Conservation (phyloP, 2,113 vertebrate genomes). For the Gasterosteus aculeatus region DNA sequence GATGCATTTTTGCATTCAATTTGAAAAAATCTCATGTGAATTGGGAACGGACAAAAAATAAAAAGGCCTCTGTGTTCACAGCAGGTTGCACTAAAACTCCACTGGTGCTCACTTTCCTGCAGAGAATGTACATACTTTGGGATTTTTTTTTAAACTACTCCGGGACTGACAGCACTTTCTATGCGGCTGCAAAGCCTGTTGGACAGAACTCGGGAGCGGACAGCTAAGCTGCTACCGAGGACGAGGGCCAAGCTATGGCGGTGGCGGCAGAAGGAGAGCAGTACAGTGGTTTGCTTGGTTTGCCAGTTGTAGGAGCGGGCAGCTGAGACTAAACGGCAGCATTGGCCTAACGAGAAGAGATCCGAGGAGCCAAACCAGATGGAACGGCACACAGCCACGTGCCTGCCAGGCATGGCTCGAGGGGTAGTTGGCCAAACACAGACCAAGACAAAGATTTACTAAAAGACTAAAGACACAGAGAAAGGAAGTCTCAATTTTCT, state of each 20-base stretch:
- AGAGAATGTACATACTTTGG: not conserved
- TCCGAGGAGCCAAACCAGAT: conserved; percentile 72
- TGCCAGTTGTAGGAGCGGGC: conserved; percentile 67
- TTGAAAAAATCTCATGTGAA: not conserved
- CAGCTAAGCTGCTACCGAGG: conserved; percentile 36
- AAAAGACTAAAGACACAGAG: conserved; percentile 26
- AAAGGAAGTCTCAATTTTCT: not conserved
- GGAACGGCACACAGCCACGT: conserved; percentile 55
- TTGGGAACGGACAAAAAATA: not conserved
- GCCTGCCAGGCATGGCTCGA: conserved; percentile 40
- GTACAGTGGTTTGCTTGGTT: conserved; percentile 65
- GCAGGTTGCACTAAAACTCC: not conserved
- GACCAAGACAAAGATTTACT: conserved; percentile 39
- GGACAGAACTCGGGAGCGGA: conserved; percentile 29
- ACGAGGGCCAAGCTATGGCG: conserved; percentile 40
- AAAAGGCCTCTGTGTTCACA: not conserved
- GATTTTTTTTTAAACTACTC: conserved; percentile 21
- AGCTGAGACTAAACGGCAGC: conserved; percentile 72
- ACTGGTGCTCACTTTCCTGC: not conserved
- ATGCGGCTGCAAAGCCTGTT: conserved; percentile 27
- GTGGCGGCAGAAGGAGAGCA: conserved; percentile 57
- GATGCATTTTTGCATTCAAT: not conserved
- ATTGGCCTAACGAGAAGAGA: conserved; percentile 70
- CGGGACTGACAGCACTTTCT: conserved; percentile 17
- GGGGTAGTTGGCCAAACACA: conserved; percentile 59